Percentiles rank a stretch among this genome's conserved stretches.
phyloP scores from a whole-genome alignment of 2,797 vertebrate genomes.

The Syndactyla subalaris region DNA sequence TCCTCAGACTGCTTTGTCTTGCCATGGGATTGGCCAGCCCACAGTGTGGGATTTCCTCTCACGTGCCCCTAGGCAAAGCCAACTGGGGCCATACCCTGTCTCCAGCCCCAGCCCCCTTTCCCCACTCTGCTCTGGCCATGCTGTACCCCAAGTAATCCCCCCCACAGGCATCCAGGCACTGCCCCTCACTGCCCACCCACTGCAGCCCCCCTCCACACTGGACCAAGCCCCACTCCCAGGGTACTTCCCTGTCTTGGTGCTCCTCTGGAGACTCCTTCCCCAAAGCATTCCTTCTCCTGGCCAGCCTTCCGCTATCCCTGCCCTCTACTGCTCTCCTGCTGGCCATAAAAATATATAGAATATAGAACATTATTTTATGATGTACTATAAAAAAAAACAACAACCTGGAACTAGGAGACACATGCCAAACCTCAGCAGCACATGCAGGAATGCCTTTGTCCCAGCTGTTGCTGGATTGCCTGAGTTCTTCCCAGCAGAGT shows the following conservation, averaged over 20 bases:
- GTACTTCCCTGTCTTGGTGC: neutral
- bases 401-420: constrained; percentile 27
- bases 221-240: neutral
- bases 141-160: neutral
- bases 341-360: constrained; percentile 54
- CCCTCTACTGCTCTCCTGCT: constrained; percentile 45
- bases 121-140: fast-evolving
- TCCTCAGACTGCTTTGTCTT: fast-evolving
- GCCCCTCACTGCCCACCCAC: fast-evolving
- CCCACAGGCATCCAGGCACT: neutral
- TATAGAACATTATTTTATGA: constrained; percentile 65
- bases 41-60: fast-evolving
- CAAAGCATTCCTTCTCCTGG: neutral
- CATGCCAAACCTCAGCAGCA: constrained; percentile 54
- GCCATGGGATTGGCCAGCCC: neutral
- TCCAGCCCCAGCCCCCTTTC: neutral
- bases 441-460: constrained; percentile 53
- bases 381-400: neutral
- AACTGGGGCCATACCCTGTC: fast-evolving
- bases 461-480: constrained; percentile 3
- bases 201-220: fast-evolving
- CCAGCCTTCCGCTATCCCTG: neutral
- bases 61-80: neutral
- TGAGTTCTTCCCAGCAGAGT: neutral
- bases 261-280: neutral